These are phyloP conservation scores for Cydia pomonella DNA, from an alignment of 1,140 invertebrate genomes.

Conservation along the genomic window DNA sequence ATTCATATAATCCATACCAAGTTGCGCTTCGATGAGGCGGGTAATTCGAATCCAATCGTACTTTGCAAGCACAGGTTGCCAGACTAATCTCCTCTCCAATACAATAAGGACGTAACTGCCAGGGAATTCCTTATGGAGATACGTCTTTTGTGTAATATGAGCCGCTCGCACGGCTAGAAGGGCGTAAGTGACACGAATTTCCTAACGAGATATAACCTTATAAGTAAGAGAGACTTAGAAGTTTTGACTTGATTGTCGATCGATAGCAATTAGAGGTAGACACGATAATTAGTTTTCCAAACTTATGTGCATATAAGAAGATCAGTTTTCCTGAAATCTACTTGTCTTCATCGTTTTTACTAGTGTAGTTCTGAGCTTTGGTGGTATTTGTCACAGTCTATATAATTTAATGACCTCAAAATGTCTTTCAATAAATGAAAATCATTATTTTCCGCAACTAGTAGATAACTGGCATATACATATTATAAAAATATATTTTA, in stretches of 20 bases:
- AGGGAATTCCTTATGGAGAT: not conserved
- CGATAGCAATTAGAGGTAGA: slow-evolving; percentile 6
- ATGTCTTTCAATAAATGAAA: no score
- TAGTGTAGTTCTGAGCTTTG: no score
- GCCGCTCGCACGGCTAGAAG: not conserved
- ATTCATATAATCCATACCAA: not conserved
- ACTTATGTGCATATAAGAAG: not conserved
- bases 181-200: not conserved
- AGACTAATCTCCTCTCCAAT: not conserved
- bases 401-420: no score
- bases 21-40: not conserved
- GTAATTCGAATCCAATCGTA: slow-evolving; percentile 9
- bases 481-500: no score
- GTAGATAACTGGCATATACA: no score
- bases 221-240: not conserved
- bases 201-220: not conserved
- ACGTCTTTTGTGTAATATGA: not conserved
- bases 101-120: not conserved
- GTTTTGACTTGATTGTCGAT: not conserved
- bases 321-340: not conserved
- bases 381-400: no score
- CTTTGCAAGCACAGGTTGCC: slow-evolving; percentile 4
- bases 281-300: not conserved
- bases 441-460: no score
- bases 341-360: not conserved